Percentiles rank a stretch among this genome's conserved stretches.
Evolutionary conservation across 2,888 invertebrate genomes (phyloP).

Genomic region (Cosmia trapezina): DNA sequence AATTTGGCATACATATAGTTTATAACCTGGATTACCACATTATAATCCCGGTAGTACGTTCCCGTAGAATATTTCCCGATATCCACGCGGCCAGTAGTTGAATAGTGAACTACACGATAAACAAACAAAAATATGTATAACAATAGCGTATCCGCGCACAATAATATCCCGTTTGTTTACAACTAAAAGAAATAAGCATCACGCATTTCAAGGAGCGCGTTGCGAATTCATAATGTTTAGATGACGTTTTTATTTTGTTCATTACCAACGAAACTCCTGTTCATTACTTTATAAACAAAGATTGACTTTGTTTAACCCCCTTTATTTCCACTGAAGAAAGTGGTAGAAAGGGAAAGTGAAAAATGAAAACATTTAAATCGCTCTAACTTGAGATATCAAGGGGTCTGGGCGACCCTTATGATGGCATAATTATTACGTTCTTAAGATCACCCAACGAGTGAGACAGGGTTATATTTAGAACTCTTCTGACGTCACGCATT

Average conservation of each 20-base stretch:
- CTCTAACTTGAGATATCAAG: conserved; percentile 30
- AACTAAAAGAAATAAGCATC: conserved; percentile 74
- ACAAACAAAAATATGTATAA: neutral
- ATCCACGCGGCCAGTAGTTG: neutral
- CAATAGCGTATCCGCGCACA: conserved; percentile 11
- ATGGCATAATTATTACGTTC: conserved; percentile 20
- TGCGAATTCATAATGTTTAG: conserved; percentile 83
- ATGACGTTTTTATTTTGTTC: conserved; percentile 83
- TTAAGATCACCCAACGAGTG: conserved; percentile 7
- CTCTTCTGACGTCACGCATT: neutral
- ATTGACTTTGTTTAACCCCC: conserved; percentile 59
- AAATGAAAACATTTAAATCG: conserved; percentile 31
- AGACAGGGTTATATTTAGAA: conserved; percentile 22
- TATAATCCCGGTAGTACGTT: too few relatives aligned
- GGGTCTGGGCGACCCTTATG: conserved; percentile 10
- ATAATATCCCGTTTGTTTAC: conserved; percentile 62
- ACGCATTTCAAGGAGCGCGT: conserved; percentile 76
- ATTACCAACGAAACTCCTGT: conserved; percentile 75
- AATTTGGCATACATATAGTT: too few relatives aligned
- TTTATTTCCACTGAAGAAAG: conserved; percentile 34
- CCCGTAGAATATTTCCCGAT: too few relatives aligned
- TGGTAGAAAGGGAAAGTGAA: conserved; percentile 13
- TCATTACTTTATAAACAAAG: conserved; percentile 72
- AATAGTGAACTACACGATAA: neutral
- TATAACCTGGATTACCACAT: too few relatives aligned